Evolutionary conservation across 2,113 vertebrate genomes (phyloP), one percentile per base, ranked within the genome.

Genomic region (Cariama cristata): DNA sequence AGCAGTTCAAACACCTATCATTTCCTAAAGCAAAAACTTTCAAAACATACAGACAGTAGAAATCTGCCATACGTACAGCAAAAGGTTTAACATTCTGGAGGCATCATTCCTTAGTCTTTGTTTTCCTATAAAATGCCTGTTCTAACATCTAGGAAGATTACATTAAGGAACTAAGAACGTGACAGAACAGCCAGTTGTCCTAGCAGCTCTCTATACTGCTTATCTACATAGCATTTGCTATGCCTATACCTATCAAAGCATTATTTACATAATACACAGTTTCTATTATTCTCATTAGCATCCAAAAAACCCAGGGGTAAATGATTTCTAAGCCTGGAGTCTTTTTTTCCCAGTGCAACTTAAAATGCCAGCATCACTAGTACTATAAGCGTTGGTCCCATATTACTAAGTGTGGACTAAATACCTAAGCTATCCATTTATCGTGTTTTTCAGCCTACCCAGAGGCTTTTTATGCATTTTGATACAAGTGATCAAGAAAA

Each of bases 1-100:
- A 97, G 97, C 94, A 97, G 96, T 97, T 98, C 98, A 97, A 98
- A 97, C 88, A 97, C 97, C 92, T 97, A 88, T 98, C 98, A 98
- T 98, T 96, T 98, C 98, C 93, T 93, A 97, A 95, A 94, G 73
- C 93, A 95, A 79, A 93, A 92, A 66, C 63, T 91, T 87, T 67
- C 75, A 69, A 91, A 91, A 90, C 88, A 45, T 24, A 93, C 67
- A 96, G 94, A 96, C 84, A 83, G 90, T 79, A 97, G 40, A 96
- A 97, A 86, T 98, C 98, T 96, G 97, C 97, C 94, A 66, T 11
- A 35, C 26, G 9, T 47, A 96, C 80, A 94, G 86, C 52, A 87
- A 83, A 93, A 93, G 64, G 58, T 93, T 97, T 67, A 96, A 92
- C 88, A 95, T 86, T 93, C 94, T 84, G 79, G 85, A 96, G 97